Base-by-base conservation (phyloP, 2,888 invertebrate genomes). In the Stenotaenia linearis region DNA sequence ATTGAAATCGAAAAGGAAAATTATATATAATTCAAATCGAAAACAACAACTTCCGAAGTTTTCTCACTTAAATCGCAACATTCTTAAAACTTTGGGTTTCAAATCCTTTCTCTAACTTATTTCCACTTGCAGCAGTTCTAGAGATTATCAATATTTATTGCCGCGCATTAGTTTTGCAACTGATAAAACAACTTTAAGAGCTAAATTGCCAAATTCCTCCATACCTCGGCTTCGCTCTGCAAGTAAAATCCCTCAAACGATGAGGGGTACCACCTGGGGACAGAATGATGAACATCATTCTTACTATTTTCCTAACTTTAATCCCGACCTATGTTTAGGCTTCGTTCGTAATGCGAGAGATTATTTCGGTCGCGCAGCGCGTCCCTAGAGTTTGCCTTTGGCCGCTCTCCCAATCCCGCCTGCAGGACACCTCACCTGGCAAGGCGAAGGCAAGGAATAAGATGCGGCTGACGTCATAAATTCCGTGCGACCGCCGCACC, bases 301-400 rank as follows among this genome's bases (percentile, higher is more conserved):
- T 69, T 45, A 69, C 12, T 69, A 28, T 69, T 69, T 69, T 10
- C 69, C 69, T n/a, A 69, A 10, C 69, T 69, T 69, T 69, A 69
- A 69, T 69, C 69, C 28, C 69, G 69, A 69, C 69, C 69, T 69
- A 69, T 69, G 69, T 69, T 69, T 69, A 69, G 69, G 69, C 69
- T 69, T 45, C 69, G n/a, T n/a, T 69, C 69, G 25, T 69, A 69
- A 69, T 69, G 9, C 69, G 6, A 12, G 23, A 69, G 69, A 69
- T 69, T 69, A 69, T 28, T 28, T 69, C 4, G 28, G 12, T 69
- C 25, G 23, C 7, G 15, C 25, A 61, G 10, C 7, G 9, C 25
- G 61, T 61, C 69, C 28, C 69, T 23, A 15, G 69, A 69, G 69
- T 69, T 25, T 69, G n/a, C 25, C 5, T n/a, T 50, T 50, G 50